phyloP scores from a whole-genome alignment of 1,140 invertebrate species.

The Drosophila fuyamai region DNA sequence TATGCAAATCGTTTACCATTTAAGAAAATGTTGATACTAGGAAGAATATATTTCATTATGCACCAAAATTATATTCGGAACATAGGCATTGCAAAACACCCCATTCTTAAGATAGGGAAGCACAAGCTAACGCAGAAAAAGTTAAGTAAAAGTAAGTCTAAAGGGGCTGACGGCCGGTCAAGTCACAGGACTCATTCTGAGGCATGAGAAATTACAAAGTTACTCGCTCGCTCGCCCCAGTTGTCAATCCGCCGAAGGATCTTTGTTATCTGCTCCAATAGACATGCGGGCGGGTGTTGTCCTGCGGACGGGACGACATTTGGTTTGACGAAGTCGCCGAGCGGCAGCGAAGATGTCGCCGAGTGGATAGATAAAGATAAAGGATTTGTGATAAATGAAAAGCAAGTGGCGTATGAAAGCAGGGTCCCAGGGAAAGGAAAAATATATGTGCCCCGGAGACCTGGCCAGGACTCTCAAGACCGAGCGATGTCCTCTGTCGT shows the following conservation, averaged over 20 bases:
- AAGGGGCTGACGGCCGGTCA: slow-evolving; percentile 42
- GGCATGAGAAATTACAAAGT: slow-evolving; percentile 75
- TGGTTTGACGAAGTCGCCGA: slow-evolving; percentile 66
- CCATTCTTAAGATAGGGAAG: slow-evolving; percentile 1
- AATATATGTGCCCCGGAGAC: slow-evolving; percentile 49
- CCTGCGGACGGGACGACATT: slow-evolving; percentile 48
- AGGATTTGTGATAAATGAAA: slow-evolving; percentile 82
- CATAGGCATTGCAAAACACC: background rate
- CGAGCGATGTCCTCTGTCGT: slow-evolving; percentile 29
- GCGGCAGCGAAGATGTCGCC: slow-evolving; percentile 62
- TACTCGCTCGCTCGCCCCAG: slow-evolving; percentile 65
- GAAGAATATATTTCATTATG: too few species aligned
- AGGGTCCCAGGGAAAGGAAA: slow-evolving; percentile 60
- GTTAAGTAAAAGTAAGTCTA: slow-evolving; percentile 2
- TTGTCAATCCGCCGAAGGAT: slow-evolving; percentile 80
- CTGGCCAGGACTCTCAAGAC: slow-evolving; percentile 9
- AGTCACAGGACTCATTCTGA: slow-evolving; percentile 37
- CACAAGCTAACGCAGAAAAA: slow-evolving; percentile 13
- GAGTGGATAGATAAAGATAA: slow-evolving; percentile 77
- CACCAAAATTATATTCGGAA: too few species aligned
- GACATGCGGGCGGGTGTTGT: slow-evolving; percentile 65
- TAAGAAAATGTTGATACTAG: too few species aligned
- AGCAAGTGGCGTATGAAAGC: slow-evolving; percentile 80
- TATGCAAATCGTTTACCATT: too few species aligned
- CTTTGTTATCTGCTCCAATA: slow-evolving; percentile 78